A percentile compares a stretch with the other conserved stretches of the same genome.
phyloP scores from a whole-genome alignment of 2,888 invertebrate genomes.

The Lithophane socia region DNA sequence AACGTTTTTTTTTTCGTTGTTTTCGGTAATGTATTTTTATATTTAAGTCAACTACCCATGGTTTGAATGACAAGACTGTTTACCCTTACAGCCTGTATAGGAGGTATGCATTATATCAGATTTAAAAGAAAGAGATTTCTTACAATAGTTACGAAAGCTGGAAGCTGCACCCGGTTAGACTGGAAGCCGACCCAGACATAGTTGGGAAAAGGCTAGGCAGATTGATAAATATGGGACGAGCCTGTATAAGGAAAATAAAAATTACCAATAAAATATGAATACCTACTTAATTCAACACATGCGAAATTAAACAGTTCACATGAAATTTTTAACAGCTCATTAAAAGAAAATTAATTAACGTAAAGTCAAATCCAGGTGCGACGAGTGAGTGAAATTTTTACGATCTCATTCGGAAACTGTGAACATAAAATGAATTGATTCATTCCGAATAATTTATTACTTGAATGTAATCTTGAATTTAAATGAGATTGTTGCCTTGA shows the following conservation, averaged over 20 bases:
- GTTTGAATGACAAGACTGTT: no score
- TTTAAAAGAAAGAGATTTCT: neutral
- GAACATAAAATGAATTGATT: slow-evolving; percentile 42
- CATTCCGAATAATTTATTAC: slow-evolving; percentile 46
- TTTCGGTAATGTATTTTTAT: no score
- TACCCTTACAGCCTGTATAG: no score
- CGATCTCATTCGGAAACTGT: slow-evolving; percentile 33
- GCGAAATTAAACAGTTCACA: neutral
- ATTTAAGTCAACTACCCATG: no score
- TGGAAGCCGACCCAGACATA: no score
- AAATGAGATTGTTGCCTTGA: slow-evolving; percentile 38
- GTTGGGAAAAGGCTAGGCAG: no score
- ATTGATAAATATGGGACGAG: no score
- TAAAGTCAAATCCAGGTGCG: slow-evolving; percentile 59
- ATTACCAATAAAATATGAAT: neutral
- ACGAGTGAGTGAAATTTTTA: slow-evolving; percentile 45
- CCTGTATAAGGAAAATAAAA: no score
- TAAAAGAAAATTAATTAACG: slow-evolving; percentile 34
- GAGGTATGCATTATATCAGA: neutral
- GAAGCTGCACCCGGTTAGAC: no score
- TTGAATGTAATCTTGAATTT: slow-evolving; percentile 38
- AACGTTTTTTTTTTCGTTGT: no score
- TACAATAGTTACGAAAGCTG: neutral
- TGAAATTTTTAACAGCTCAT: slow-evolving; percentile 22
- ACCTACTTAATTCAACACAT: neutral